These are phyloP conservation scores for Sabatieria punctata DNA, from an alignment of 2,888 invertebrate genomes.

Conservation along the genomic window DNA sequence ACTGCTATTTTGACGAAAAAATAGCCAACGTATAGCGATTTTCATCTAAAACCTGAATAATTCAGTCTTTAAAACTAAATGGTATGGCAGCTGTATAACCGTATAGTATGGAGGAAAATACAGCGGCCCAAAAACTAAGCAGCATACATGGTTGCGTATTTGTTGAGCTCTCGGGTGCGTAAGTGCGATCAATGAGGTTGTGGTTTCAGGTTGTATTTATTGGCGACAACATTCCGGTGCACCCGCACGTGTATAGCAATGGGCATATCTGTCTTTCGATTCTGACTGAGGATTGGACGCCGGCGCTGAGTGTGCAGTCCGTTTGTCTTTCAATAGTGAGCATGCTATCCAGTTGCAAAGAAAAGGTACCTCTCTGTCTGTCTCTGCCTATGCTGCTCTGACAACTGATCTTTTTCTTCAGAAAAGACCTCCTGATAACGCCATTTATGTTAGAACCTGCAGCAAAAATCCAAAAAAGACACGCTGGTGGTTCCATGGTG, in stretches of 20 bases:
- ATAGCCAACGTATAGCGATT: no score
- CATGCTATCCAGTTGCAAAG: constrained; percentile 97
- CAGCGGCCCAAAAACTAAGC: no score
- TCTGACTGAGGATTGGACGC: constrained; percentile 96
- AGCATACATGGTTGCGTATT: no score
- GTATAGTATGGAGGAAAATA: no score
- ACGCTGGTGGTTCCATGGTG: constrained; percentile 99
- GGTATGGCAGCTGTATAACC: no score
- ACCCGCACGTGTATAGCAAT: constrained; percentile 95
- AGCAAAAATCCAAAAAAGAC: constrained; percentile 98
- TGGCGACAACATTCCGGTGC: constrained; percentile 84
- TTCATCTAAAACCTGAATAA: no score
- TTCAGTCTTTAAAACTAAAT: no score
- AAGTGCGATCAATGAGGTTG: no score
- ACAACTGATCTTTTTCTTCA: constrained; percentile 42
- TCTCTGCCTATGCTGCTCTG: background rate
- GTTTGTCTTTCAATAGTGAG: constrained; percentile 94
- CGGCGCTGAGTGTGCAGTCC: constrained; percentile 76
- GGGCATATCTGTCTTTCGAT: constrained; percentile 98
- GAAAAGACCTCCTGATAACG: constrained; percentile 92
- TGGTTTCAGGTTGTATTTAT: constrained; percentile 38
- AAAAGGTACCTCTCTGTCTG: constrained; percentile 51
- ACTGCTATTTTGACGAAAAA: no score
- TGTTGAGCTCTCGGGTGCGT: no score
- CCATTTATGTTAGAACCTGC: constrained; percentile 90